Conservation (phyloP, 2,888 invertebrate species). For the Dioctria linearis region DNA sequence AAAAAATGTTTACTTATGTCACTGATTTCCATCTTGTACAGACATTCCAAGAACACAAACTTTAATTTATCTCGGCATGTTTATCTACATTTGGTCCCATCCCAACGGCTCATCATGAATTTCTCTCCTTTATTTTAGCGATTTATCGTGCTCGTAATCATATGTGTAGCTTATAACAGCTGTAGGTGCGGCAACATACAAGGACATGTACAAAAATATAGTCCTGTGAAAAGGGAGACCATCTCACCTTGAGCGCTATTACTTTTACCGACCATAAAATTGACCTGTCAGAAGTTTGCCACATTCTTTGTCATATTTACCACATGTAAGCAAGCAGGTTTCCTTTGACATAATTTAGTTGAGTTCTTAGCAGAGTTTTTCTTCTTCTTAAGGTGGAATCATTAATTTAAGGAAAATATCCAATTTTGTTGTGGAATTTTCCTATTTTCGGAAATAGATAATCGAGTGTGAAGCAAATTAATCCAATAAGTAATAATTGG, state of each 20-base stretch:
- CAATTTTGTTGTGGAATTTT: not conserved
- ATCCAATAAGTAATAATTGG: too few relatives aligned
- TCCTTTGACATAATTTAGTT: conserved; percentile 2
- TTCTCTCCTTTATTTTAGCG: not conserved
- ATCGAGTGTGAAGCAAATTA: too few relatives aligned
- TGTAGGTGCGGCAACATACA: not conserved
- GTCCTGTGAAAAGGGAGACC: not conserved
- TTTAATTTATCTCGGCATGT: conserved; percentile 3
- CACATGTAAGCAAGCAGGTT: not conserved
- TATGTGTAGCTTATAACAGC: not conserved
- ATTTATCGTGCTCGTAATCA: conserved; percentile 6
- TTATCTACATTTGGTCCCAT: not conserved
- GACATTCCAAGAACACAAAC: not conserved
- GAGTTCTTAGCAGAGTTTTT: not conserved
- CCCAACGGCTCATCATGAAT: not conserved
- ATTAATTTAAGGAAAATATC: not conserved
- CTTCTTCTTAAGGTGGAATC: not conserved
- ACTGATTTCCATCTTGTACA: not conserved
- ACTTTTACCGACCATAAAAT: conserved; percentile 9
- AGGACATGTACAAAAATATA: not conserved
- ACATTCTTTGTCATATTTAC: conserved; percentile 10
- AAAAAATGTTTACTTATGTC: not conserved
- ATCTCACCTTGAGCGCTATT: not conserved
- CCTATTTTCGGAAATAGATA: not conserved
- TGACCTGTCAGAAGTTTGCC: conserved; percentile 13